A percentile compares a stretch with the other conserved stretches of the same genome.
These are phyloP conservation scores for Drosophila putrida DNA, from an alignment of 2,888 invertebrate species.

Conservation along the genomic window DNA sequence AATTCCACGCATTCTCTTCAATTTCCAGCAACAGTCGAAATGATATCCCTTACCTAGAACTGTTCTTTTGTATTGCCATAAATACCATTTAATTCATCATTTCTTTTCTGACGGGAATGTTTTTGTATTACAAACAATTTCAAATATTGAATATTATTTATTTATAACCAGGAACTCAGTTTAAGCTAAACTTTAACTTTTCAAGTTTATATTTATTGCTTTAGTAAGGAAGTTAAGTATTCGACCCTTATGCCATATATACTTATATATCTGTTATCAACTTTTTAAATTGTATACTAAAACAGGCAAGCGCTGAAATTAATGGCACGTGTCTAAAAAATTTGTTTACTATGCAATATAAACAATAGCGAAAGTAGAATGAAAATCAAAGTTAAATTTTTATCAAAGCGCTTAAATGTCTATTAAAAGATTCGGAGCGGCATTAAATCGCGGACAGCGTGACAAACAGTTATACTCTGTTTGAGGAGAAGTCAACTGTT, in stretches of 20 bases:
- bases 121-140: too few relatives aligned
- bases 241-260: too few relatives aligned
- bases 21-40: not conserved
- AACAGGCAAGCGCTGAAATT: too few relatives aligned
- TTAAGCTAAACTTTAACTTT: too few relatives aligned
- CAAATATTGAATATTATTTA: too few relatives aligned
- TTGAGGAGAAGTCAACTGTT: slow-evolving; percentile 36
- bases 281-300: too few relatives aligned
- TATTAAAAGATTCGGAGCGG: slow-evolving; percentile 37
- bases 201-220: too few relatives aligned
- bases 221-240: too few relatives aligned
- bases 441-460: slow-evolving; percentile 30
- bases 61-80: slow-evolving; percentile 3
- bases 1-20: slow-evolving; percentile 9
- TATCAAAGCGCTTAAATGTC: slow-evolving; percentile 32
- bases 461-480: slow-evolving; percentile 25
- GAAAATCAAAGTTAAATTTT: not conserved
- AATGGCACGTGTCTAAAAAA: too few relatives aligned
- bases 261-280: too few relatives aligned
- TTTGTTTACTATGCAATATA: slow-evolving; percentile 5
- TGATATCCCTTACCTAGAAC: not conserved
- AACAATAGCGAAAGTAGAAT: not conserved
- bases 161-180: too few relatives aligned
- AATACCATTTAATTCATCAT: slow-evolving; percentile 21
- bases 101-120: not conserved